Evolutionary conservation across 2,113 vertebrate species (phyloP), one percentile per base, ranked within the genome.

Genomic region (Ceratotherium simum): DNA sequence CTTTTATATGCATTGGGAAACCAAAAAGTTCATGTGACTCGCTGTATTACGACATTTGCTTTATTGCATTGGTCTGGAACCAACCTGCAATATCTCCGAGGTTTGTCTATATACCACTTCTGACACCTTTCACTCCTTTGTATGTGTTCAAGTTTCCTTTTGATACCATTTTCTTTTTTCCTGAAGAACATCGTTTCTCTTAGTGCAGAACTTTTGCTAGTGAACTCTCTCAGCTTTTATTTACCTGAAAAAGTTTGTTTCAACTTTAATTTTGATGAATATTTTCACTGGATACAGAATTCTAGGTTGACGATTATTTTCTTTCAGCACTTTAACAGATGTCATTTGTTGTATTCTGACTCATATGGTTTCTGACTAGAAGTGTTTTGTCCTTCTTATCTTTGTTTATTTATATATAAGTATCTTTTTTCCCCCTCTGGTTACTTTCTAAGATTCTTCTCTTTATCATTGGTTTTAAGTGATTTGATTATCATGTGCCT

Each of bases 361-460:
- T 56, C 85, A 0, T 62, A 10, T 79, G 54, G 3, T 64, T 92
- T 95, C 51, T 87, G 39, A 91, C 39, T 78, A 25, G 16, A 76
- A 54, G 54, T 58, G 18, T 65, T 36, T n/a, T 54, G 31, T 91
- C 23, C 51, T 84, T 85, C n/a, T 51, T 72, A 56, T 36, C 4
- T 78, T 81, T 69, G 14, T 86, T 82, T 31, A 12, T 69, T 36
- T 94, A 51, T 60, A 14, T 76, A 23, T 69, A 48, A 48, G 8
- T 36, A 33, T 78, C 33, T 51, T 39, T 39, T 58, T 18, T 8
- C n/a, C 6, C 12, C 20, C 56, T 25, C 13, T 33, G 18, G 20
- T 87, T 81, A 72, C 20, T 86, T 42, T 67, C 51, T 62, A 88
- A 58, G 75, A 42, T 51, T 89, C 92, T 89, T 70, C 36, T 93